Conservation (phyloP, 2,888 invertebrate species). For the Herminia tarsipennalis region DNA sequence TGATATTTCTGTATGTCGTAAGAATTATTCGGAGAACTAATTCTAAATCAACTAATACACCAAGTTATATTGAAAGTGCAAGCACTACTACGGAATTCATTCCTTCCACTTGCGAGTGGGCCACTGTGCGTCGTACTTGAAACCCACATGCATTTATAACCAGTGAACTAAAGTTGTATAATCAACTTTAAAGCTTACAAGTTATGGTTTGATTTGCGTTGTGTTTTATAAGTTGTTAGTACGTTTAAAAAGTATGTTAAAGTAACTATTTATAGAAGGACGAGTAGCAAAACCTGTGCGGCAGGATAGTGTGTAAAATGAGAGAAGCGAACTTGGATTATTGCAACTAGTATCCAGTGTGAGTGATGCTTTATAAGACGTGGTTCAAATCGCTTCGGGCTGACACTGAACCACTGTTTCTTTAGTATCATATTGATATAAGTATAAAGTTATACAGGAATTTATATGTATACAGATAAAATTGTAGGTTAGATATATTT, state of each 20-base stretch:
- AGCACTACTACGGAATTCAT: constrained; percentile 76
- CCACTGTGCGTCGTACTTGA: constrained; percentile 54
- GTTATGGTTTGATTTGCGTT: constrained; percentile 39
- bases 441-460: too few species aligned
- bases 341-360: constrained; percentile 58
- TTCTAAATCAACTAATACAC: constrained; percentile 61
- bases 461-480: too few species aligned
- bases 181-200: not conserved
- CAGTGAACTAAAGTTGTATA: not conserved
- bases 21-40: constrained; percentile 54
- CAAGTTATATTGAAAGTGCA: constrained; percentile 76
- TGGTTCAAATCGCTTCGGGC: constrained; percentile 10
- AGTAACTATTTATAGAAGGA: constrained; percentile 76
- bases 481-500: too few species aligned
- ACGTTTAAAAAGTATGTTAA: constrained; percentile 37
- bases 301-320: constrained; percentile 71
- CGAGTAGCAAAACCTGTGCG: constrained; percentile 76
- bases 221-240: constrained; percentile 23
- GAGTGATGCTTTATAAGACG: constrained; percentile 47
- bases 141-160: constrained; percentile 7
- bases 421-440: too few species aligned
- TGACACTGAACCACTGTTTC: constrained; percentile 2
- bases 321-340: constrained; percentile 64
- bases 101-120: constrained; percentile 74
- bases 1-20: constrained; percentile 28